These are phyloP conservation scores for Dreissena rostriformis DNA, from an alignment of 1,140 invertebrate genomes.

Conservation along the genomic window DNA sequence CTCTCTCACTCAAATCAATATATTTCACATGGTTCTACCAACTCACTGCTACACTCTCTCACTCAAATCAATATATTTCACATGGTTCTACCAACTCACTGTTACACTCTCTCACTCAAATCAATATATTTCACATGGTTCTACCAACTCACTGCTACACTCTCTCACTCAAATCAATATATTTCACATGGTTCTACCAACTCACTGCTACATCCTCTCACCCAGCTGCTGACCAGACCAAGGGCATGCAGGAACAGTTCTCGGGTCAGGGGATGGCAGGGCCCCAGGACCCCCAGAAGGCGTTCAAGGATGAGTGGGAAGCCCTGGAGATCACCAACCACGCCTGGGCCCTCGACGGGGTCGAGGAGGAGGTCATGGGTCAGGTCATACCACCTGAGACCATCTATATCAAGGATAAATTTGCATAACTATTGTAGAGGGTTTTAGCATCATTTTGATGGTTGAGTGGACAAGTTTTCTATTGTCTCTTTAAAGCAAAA, in stretches of 20 bases:
- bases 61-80: no score
- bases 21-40: no score
- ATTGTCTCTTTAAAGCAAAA: no score
- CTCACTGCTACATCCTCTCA: background rate
- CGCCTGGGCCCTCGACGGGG: conserved; percentile 92
- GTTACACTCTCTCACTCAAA: background rate
- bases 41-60: no score
- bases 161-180: background rate
- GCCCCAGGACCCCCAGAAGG: conserved; percentile 98
- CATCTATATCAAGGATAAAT: conserved; percentile 77
- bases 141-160: background rate
- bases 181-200: background rate
- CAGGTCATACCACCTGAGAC: conserved; percentile 76
- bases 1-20: no score
- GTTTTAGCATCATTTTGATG: no score
- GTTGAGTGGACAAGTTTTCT: no score
- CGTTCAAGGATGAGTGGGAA: conserved; percentile 99
- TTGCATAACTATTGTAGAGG: conserved; percentile 56
- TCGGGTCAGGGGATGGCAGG: conserved; percentile 97
- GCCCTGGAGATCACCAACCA: conserved; percentile 98
- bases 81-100: background rate
- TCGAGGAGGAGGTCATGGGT: conserved; percentile 86
- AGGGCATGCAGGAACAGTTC: conserved; percentile 99
- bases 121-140: background rate
- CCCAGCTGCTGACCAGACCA: conserved; percentile 94